Evolutionary conservation across 2,888 invertebrate species (phyloP).

Genomic region (Ophion costatus): DNA sequence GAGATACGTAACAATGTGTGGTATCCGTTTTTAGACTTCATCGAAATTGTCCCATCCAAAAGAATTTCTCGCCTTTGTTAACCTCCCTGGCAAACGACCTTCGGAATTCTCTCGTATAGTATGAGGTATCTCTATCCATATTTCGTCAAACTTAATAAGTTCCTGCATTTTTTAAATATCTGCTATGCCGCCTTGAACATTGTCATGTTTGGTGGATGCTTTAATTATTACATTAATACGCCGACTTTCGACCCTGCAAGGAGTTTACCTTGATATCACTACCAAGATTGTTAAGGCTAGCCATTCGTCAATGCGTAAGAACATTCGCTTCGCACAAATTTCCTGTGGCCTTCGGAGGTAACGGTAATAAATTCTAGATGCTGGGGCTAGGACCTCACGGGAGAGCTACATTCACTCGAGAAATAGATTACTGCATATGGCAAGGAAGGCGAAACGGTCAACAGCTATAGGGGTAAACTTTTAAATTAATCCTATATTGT

Average conservation of each 20-base stretch:
- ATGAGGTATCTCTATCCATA: too few relatives aligned
- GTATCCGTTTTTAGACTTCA: too few relatives aligned
- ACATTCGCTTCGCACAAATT: slow-evolving; percentile 30
- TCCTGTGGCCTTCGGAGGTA: slow-evolving; percentile 16
- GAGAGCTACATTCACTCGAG: slow-evolving; percentile 16
- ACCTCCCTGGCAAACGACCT: too few relatives aligned
- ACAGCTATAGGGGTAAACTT: background rate
- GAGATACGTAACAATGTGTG: too few relatives aligned
- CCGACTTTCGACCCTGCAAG: slow-evolving; percentile 35
- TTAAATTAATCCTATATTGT: background rate
- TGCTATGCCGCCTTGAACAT: background rate
- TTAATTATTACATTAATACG: slow-evolving; percentile 12
- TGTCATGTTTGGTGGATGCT: slow-evolving; percentile 13
- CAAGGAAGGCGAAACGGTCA: background rate
- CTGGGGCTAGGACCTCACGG: background rate
- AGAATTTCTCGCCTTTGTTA: too few relatives aligned
- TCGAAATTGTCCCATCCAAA: too few relatives aligned
- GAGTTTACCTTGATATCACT: slow-evolving; percentile 45
- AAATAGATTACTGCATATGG: background rate
- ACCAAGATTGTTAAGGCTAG: background rate
- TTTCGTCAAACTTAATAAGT: background rate
- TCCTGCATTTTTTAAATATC: background rate
- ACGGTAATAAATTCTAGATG: slow-evolving; percentile 17
- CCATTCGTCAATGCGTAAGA: slow-evolving; percentile 1
- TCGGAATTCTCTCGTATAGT: too few relatives aligned